Conservation (phyloP, 2,797 vertebrate genomes). For the Fistularia commersonii region DNA sequence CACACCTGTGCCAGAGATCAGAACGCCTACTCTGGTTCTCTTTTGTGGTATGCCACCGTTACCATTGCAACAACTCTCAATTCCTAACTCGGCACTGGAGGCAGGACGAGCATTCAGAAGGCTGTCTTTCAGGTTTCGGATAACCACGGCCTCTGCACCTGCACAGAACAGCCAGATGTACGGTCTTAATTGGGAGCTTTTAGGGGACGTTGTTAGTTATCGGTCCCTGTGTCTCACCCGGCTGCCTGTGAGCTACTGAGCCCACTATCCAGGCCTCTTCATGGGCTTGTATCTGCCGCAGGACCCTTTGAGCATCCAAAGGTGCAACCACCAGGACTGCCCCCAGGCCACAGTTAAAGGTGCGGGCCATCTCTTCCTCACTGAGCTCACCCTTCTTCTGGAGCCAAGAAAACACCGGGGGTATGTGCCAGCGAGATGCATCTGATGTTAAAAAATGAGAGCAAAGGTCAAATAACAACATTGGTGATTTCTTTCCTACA, state of each 20-base stretch:
- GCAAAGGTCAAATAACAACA: too few relatives aligned
- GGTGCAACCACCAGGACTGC: conserved; percentile 84
- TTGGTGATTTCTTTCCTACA: too few relatives aligned
- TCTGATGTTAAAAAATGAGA: conserved; percentile 65
- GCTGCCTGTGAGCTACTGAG: conserved; percentile 69
- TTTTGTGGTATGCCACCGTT: conserved; percentile 40
- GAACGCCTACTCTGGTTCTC: conserved; percentile 82
- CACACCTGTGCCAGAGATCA: conserved; percentile 94
- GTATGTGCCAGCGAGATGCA: conserved; percentile 86
- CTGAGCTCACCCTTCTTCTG: conserved; percentile 83
- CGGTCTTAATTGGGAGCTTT: too few relatives aligned
- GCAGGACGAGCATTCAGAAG: conserved; percentile 41
- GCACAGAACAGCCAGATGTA: not conserved
- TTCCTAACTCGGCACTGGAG: not conserved
- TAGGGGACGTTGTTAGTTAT: too few relatives aligned
- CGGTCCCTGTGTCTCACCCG: conserved; percentile 65
- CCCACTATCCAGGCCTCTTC: conserved; percentile 88
- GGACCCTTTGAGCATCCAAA: conserved; percentile 73
- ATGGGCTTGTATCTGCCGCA: conserved; percentile 73
- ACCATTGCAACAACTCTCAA: conserved; percentile 4
- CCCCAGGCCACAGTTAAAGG: conserved; percentile 94
- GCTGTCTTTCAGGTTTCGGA: conserved; percentile 69
- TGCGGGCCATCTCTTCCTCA: conserved; percentile 89
- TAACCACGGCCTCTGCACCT: conserved; percentile 65
- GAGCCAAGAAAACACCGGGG: conserved; percentile 89